A percentile compares a stretch with the other conserved stretches of the same genome.
Evolutionary conservation across 1,140 invertebrate genomes (phyloP).

Genomic region (Megalopta genalis): DNA sequence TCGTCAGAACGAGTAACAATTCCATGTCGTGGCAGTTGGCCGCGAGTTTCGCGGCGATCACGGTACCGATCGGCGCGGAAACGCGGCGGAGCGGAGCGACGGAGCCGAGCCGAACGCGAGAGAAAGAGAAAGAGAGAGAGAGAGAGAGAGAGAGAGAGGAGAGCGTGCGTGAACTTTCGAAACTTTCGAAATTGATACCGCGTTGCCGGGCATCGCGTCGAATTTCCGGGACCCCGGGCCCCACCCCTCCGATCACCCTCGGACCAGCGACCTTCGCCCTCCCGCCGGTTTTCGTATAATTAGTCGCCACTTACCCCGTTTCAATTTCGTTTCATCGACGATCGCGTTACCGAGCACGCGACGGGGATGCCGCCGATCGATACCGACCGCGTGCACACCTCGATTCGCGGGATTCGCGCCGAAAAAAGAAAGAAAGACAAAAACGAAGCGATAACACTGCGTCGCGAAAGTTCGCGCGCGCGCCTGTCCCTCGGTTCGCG

Average conservation of each 20-base stretch:
- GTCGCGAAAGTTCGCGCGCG: no score
- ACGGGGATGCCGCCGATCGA: not conserved
- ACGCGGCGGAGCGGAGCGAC: not conserved
- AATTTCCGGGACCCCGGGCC: not conserved
- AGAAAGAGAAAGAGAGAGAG: no score
- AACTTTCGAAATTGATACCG: slow-evolving; percentile 27
- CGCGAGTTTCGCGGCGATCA: not conserved
- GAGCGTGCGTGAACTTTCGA: not conserved
- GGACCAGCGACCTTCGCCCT: not conserved
- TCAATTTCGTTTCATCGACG: slow-evolving; percentile 22
- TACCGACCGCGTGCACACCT: not conserved
- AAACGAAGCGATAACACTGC: no score
- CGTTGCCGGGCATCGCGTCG: slow-evolving; percentile 16
- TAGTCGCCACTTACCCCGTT: slow-evolving; percentile 23
- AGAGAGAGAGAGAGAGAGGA: not conserved
- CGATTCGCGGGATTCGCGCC: no score
- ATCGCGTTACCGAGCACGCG: not conserved
- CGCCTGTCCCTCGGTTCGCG: no score
- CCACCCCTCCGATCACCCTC: not conserved
- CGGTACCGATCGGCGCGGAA: not conserved
- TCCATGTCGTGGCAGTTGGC: slow-evolving; percentile 18
- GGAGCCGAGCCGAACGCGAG: no score
- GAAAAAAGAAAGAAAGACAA: no score
- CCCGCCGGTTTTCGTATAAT: slow-evolving; percentile 6
- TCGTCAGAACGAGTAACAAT: not conserved